phyloP scores from a whole-genome alignment of 2,113 vertebrate genomes.

The Octodon degus region DNA sequence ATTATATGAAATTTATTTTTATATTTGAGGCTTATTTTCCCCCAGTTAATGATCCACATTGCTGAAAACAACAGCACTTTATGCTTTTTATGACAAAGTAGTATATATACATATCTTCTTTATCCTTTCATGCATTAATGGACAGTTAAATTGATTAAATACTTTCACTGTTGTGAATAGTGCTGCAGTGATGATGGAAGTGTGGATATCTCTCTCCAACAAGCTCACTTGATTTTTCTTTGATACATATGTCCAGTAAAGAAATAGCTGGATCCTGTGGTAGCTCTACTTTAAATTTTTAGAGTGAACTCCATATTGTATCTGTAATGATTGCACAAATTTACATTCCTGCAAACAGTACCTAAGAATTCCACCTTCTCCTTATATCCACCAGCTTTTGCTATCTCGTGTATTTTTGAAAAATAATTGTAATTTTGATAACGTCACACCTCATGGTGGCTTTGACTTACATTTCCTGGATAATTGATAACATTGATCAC shows the following conservation, averaged over 20 bases:
- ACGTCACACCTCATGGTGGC: neutral
- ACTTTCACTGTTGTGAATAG: neutral
- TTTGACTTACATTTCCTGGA: neutral
- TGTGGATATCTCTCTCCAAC: neutral
- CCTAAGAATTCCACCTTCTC: neutral
- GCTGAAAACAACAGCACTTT: neutral
- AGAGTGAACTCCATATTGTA: neutral
- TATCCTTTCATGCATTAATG: neutral
- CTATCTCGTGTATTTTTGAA: neutral
- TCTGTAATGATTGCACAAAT: neutral
- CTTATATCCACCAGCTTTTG: neutral
- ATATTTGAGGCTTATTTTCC: neutral
- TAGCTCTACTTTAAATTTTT: neutral
- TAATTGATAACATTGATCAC: neutral
- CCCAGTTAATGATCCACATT: neutral
- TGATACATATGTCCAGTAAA: neutral
- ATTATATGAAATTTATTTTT: neutral
- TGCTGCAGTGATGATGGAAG: neutral
- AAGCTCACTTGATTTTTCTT: neutral
- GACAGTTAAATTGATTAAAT: neutral
- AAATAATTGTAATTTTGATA: neutral
- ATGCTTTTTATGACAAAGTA: neutral
- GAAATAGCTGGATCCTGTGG: neutral
- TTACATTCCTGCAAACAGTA: neutral
- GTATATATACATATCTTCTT: neutral